Evolutionary conservation across 2,113 vertebrate genomes (phyloP).

Genomic region (Notarius lentiginosus): DNA sequence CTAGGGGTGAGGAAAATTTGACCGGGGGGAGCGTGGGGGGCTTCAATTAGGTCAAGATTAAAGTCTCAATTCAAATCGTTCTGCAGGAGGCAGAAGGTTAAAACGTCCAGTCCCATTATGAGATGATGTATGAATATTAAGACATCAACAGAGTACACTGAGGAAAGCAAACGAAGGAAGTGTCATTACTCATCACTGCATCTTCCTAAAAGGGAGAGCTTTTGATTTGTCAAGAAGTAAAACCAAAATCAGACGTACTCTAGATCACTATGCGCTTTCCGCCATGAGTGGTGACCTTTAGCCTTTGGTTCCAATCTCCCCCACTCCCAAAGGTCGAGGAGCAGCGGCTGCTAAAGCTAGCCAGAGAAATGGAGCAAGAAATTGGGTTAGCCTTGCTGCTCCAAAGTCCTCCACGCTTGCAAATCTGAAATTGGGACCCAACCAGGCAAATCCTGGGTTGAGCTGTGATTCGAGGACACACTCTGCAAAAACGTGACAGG

Average conservation of each 20-base stretch:
- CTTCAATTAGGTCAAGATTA: constrained; percentile 76
- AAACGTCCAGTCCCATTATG: constrained; percentile 12
- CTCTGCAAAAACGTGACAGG: constrained; percentile 34
- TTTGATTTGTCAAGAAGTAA: background rate
- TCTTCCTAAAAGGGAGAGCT: background rate
- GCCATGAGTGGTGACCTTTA: constrained; percentile 17
- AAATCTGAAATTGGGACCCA: constrained; percentile 51
- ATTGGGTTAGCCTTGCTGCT: constrained; percentile 46
- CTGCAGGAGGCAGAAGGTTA: constrained; percentile 5
- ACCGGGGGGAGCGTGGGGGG: constrained; percentile 67
- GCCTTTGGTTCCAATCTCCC: background rate
- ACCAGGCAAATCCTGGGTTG: constrained; percentile 46
- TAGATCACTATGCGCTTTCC: background rate
- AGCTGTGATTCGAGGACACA: constrained; percentile 29
- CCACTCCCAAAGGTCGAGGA: background rate
- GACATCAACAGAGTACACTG: constrained; percentile 13
- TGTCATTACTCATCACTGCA: constrained; percentile 7
- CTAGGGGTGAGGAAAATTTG: constrained; percentile 69
- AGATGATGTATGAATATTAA: constrained; percentile 38
- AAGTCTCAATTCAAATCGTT: constrained; percentile 37
- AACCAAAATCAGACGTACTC: background rate
- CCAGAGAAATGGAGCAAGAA: constrained; percentile 52
- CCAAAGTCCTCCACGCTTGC: constrained; percentile 48
- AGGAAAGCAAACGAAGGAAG: background rate
- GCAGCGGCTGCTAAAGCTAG: background rate